Percentiles rank a stretch among this genome's conserved stretches.
Conservation (phyloP, 2,888 invertebrate species). For the Conistra vaccinii region DNA sequence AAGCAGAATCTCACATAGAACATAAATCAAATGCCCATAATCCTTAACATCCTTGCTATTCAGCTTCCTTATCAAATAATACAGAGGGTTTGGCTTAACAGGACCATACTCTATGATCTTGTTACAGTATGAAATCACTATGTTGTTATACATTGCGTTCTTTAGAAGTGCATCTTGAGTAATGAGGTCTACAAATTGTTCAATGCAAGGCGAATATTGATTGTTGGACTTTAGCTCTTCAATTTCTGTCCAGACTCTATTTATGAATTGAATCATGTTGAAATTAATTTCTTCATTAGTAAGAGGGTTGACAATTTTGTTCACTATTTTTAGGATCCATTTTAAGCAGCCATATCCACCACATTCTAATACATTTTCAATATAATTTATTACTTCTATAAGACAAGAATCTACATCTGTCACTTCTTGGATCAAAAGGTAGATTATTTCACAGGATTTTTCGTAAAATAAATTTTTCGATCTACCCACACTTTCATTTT, state of each 20-base stretch:
- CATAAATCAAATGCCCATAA: constrained; percentile 78
- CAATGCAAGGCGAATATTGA: constrained; percentile 83
- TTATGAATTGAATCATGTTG: constrained; percentile 77
- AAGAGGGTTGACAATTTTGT: constrained; percentile 74
- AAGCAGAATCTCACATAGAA: constrained; percentile 86
- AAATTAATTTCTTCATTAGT: constrained; percentile 69
- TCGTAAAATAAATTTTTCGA: constrained; percentile 81
- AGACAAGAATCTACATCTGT: constrained; percentile 55
- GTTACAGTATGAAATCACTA: constrained; percentile 77
- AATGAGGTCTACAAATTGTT: constrained; percentile 82
- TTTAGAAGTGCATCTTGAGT: constrained; percentile 77
- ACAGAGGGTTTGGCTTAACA: constrained; percentile 80
- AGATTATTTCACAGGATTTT: constrained; percentile 79
- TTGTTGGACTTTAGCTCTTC: constrained; percentile 86
- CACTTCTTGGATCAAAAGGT: constrained; percentile 67
- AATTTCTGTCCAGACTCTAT: constrained; percentile 84
- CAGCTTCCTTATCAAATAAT: constrained; percentile 77
- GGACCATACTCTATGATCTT: constrained; percentile 83
- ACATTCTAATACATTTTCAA: constrained; percentile 82
- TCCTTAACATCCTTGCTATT: constrained; percentile 66
- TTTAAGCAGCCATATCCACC: constrained; percentile 87
- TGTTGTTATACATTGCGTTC: constrained; percentile 76
- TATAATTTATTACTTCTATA: constrained; percentile 72
- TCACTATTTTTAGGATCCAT: constrained; percentile 82
- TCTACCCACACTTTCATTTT: constrained; percentile 78